Base-by-base conservation (phyloP, 2,797 vertebrate species). In the Parambassis ranga region DNA sequence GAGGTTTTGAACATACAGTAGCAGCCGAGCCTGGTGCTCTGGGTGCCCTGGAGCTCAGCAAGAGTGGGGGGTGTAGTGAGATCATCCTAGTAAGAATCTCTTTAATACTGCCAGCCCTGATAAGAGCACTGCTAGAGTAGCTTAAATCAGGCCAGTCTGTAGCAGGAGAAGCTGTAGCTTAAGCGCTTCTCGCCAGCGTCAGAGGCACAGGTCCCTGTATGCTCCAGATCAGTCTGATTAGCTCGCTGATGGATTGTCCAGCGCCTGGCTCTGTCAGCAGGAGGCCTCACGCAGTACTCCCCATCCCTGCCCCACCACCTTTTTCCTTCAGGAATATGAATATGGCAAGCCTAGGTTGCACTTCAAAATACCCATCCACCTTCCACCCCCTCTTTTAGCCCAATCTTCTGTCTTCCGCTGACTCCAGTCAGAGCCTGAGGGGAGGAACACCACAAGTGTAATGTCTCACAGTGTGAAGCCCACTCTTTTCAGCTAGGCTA, bases 191-290 rank as follows among this genome's bases (percentile, higher is more conserved):
- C 11, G 24, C 42, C 10, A 5, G 35, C 52, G 26, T 82, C 65
- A 71, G 53, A 76, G 76, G 55, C 62, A 11, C 15, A 7, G 31
- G 75, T 79, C 51, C 31, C 69, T 56, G 35, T 71, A 36, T 75
- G 83, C 83, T 86, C 71, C 79, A 82, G 83, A 87, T 89, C 78
- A 86, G 79, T 82, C 87, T 91, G 88, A 92, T 91, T 89, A 90
- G 78, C 79, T 73, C 31, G 66, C 86, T 88, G 86, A 90, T 86
- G 81, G 86, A 90, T 90, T 87, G 85, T 79, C 77, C 75, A 51
- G 71, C 18, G 39, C 66, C 65, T 57, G 74, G 71, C 71, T 83
- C 47, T 87, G 77, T 79, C 83, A 86, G 86, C 65, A 16, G 79
- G 83, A 76, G 51, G 55, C 48, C 51, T 51, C 57, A 36, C 19